These are phyloP conservation scores for Pseudorectes ferrugineus DNA, from an alignment of 2,113 vertebrate genomes.

Conservation along the genomic window DNA sequence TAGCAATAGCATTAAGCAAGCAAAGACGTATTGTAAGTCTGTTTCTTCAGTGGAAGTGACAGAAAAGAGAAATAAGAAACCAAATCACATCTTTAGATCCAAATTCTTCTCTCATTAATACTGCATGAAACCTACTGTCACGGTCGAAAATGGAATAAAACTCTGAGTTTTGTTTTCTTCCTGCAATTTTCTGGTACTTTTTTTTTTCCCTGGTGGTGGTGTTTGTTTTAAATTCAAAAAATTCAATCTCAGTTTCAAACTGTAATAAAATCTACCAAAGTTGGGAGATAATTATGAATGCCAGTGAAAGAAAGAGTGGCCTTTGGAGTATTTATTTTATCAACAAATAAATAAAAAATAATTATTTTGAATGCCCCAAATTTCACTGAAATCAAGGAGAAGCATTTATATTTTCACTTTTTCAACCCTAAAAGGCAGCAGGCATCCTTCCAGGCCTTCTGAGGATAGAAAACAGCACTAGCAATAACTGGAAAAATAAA, in stretches of 20 bases:
- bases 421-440: background rate
- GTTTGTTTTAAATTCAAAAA: background rate
- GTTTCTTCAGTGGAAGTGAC: conserved; percentile 41
- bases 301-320: background rate
- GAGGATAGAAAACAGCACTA: background rate
- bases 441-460: background rate
- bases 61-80: conserved; percentile 55
- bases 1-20: conserved; percentile 51
- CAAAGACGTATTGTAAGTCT: background rate
- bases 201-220: background rate
- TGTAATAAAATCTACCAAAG: background rate
- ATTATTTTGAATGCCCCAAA: background rate
- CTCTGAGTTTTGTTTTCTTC: background rate
- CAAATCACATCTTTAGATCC: conserved; percentile 9
- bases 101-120: conserved; percentile 28
- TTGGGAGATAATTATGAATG: background rate
- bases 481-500: background rate
- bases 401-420: background rate
- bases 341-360: background rate
- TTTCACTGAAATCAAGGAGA: background rate
- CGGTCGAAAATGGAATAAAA: background rate
- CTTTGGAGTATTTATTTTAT: background rate
- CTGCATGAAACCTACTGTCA: background rate
- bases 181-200: background rate
- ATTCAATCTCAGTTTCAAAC: background rate